Evolutionary conservation across 2,797 vertebrate species (phyloP).

Genomic region (Acipenser ruthenus): DNA sequence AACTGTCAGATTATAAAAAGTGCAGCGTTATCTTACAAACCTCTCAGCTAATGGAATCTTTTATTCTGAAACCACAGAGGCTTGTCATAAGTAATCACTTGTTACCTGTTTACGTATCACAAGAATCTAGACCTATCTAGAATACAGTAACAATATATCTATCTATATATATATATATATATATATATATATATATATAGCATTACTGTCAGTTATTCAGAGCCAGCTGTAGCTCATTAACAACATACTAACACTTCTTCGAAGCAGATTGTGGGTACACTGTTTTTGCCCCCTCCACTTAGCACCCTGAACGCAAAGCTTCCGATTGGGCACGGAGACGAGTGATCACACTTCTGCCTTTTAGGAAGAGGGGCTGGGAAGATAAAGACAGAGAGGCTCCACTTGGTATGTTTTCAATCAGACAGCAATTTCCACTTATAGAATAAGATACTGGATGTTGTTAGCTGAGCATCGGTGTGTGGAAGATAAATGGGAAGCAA

Average conservation of each 20-base stretch:
- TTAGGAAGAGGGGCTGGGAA: conserved; percentile 44
- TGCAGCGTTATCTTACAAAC: too few relatives aligned
- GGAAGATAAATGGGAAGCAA: neutral
- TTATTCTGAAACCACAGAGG: too few relatives aligned
- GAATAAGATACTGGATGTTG: neutral
- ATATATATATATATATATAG: neutral
- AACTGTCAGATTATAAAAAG: too few relatives aligned
- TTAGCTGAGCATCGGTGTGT: neutral
- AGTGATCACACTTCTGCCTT: conserved; percentile 56
- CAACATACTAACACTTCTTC: conserved; percentile 56
- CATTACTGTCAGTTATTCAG: neutral
- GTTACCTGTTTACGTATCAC: neutral
- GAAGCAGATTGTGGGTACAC: conserved; percentile 52
- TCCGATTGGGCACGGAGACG: conserved; percentile 36
- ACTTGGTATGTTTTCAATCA: neutral
- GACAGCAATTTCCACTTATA: too few relatives aligned
- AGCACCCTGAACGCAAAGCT: conserved; percentile 46
- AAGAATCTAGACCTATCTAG: neutral
- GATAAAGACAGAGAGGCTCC: neutral
- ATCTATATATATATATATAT: too few relatives aligned
- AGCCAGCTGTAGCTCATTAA: neutral
- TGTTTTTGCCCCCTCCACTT: conserved; percentile 40
- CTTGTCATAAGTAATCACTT: neutral
- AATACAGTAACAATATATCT: neutral
- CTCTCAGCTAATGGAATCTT: too few relatives aligned